Evolutionary conservation across 1,140 invertebrate species (phyloP), one percentile per base, ranked within the genome.

Genomic region (Cepaea nemoralis): DNA sequence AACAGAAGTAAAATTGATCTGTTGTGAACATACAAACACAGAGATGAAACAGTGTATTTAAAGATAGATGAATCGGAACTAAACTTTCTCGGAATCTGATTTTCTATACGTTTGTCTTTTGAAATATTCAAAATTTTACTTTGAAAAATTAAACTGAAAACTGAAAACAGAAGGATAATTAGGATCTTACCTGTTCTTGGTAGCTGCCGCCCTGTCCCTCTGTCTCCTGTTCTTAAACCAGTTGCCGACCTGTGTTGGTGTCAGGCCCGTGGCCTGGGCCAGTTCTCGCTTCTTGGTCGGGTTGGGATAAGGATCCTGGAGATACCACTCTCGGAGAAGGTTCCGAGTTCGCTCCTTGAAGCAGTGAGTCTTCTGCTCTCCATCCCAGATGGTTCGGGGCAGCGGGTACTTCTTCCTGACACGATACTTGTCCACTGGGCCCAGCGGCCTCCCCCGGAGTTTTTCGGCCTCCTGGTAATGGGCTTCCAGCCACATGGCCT

Each of bases 331-430:
- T 70, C 98, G 92, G 76, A 99, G 93, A 77, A 99, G 93, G 86
- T 96, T 97, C 81, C 99, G 92, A 83, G 98, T 99, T 50, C 98
- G 92, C 92, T 99, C 99, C 92, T 99, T 99, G 92, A 99, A 99
- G 91, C 98, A 99, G 92, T 99, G 99, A n/a, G 98, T 99, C 93
- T 99, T 99, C 92, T 99, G 98, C 89, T 99, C 99, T n/a, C 99
- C 99, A 92, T 99, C 98, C 98, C 98, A 99, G 84, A 99, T 99
- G 1, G 98, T 99, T 69, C 97, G 93, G 39, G 99, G 99, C 86
- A 99, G 92, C 0, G 99, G 99, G 89, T 98, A 99, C 95, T 99
- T 99, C 95, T 99, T 99, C 0, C 93, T 86, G 8, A 99, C 98
- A n/a, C 99, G 93, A 93, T 99, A 99, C 92, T 99, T 99, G 93